phyloP scores from a whole-genome alignment of 30 jellyfish, hydroid and myxozoan species.

The Sanderia malayensis region DNA sequence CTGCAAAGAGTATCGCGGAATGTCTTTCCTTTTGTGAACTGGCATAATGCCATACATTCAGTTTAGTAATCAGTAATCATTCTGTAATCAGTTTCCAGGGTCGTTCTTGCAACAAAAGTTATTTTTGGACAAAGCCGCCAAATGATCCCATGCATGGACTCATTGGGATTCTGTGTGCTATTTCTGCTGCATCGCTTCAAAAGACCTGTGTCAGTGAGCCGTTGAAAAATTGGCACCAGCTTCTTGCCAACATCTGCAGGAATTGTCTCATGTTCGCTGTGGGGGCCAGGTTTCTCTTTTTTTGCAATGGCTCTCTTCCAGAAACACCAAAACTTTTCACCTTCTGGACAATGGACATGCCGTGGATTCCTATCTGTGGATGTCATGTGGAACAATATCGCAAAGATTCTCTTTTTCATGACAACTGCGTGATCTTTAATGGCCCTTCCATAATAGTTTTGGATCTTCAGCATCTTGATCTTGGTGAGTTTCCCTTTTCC shows the following conservation, averaged over 20 bases:
- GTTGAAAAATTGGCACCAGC: slow-evolving; percentile 11
- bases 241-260: slow-evolving; percentile 30
- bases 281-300: slow-evolving; percentile 10
- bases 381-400: not conserved
- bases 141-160: slow-evolving; percentile 18
- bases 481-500: slow-evolving; percentile 19
- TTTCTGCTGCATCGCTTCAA: slow-evolving; percentile 12
- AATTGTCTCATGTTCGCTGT: slow-evolving; percentile 30
- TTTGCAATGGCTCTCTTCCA: slow-evolving; percentile 36
- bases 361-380: no score
- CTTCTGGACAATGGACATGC: not conserved
- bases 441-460: slow-evolving; percentile 17
- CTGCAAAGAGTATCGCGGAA: slow-evolving; percentile 15
- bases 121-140: slow-evolving; percentile 41
- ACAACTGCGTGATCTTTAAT: slow-evolving; percentile 9
- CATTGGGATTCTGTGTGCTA: slow-evolving; percentile 56
- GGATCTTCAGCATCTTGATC: slow-evolving; percentile 11
- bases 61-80: no score
- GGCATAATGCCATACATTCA: slow-evolving; percentile 24
- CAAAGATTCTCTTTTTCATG: no score
- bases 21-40: slow-evolving; percentile 34
- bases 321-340: slow-evolving; percentile 21
- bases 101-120: slow-evolving; percentile 24
- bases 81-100: slow-evolving; percentile 41
- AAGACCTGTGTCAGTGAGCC: slow-evolving; percentile 8